Percentiles rank a stretch among this genome's conserved stretches.
Conservation (phyloP, 2,113 vertebrate species). For the Collichthys lucidus region DNA sequence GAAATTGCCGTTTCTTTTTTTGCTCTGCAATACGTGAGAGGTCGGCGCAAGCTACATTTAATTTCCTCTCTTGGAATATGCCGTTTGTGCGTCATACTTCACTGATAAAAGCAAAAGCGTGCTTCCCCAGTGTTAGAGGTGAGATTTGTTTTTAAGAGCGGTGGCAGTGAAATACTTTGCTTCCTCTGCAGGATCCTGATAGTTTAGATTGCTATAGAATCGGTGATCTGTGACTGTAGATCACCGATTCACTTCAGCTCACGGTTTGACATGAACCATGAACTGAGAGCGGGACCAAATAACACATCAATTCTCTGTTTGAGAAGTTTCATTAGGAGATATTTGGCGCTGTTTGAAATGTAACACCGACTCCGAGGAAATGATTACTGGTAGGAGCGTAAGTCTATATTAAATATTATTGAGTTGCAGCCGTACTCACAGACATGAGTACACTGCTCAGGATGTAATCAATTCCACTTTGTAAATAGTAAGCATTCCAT, state of each 20-base stretch:
- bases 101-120: slow-evolving; percentile 22
- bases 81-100: background rate
- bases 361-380: background rate
- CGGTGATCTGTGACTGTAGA: background rate
- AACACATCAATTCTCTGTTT: slow-evolving; percentile 31
- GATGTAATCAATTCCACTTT: slow-evolving; percentile 33
- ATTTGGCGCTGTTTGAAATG: slow-evolving; percentile 9
- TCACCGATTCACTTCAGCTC: slow-evolving; percentile 2
- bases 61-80: too few relatives aligned
- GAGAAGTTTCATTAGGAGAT: slow-evolving; percentile 33
- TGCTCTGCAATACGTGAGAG: background rate
- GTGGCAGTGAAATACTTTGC: slow-evolving; percentile 1
- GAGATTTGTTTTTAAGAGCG: slow-evolving; percentile 33
- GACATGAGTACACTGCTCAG: background rate
- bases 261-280: background rate
- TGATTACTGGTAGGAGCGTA: background rate
- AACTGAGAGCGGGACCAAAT: slow-evolving; percentile 8
- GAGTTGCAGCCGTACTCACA: slow-evolving; percentile 6
- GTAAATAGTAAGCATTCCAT: slow-evolving; percentile 29
- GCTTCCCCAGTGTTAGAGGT: slow-evolving; percentile 21
- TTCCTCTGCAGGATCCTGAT: slow-evolving; percentile 11
- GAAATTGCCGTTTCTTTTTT: background rate
- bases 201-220: slow-evolving; percentile 8
- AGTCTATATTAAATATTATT: slow-evolving; percentile 25
- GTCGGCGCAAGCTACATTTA: too few relatives aligned